Base-by-base conservation (phyloP, 2,888 invertebrate species). In the Heliconius ismenius region DNA sequence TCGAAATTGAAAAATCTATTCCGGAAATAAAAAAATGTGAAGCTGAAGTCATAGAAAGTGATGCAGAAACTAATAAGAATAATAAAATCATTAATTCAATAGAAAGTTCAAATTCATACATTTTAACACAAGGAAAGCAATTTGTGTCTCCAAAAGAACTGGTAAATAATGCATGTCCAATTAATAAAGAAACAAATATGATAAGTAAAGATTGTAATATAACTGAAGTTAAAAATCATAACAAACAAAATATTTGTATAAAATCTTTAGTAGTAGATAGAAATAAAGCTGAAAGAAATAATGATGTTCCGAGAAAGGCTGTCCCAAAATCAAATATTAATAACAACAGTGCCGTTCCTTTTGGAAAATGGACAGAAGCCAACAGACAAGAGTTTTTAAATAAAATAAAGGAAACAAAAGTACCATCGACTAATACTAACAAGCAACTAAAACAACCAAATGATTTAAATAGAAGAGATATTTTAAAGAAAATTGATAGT, bases 341-440 rank as follows among this genome's bases (percentile, higher is more conserved):
- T 80, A 91, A 90, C 81, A 88, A 90, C 80, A 82, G 86, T 39
- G 88, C 90, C 58, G 94, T 94, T 62, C 94, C 94, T 54, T 94
- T 94, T 83, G 94, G 94, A 11, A 89, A 92, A 84, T 94, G 94
- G 94, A 94, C 94, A 60, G 92, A 91, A 79, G 93, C 88, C 10
- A 91, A 94, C 81, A 90, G 92, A 75, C 92, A 93, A 84, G 92
- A 91, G 64, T 94, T 93, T 83, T 83, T 94, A 28, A 90, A 90
- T 80, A 92, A 92, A 87, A 90, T 93, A 74, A 93, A 92, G 81
- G 91, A 91, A 84, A 83, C 87, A 9, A 93, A 91, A 83, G 83
- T 87, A 15, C 88, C 90, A 63, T 84, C 86, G 32, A 86, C 81
- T 76, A 86, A 89, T 24, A 91, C 88, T 79, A 87, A 90, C 9